Evolutionary conservation across 2,797 vertebrate genomes (phyloP), one percentile per base, ranked within the genome.

Genomic region (Schizopygopsis malacanthus): DNA sequence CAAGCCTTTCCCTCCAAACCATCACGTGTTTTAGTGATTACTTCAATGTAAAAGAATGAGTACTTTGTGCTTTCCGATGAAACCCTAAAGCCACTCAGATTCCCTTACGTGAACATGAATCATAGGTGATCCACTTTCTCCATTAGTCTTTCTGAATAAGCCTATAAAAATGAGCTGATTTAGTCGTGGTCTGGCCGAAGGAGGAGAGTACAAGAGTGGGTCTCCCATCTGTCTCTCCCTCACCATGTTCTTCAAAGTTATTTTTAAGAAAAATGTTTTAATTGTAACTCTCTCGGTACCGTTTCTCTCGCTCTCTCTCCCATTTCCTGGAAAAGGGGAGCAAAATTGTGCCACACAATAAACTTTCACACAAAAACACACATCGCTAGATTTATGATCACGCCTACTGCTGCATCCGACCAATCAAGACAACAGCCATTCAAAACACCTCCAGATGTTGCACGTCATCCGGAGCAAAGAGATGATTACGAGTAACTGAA

Each of bases 401-500:
- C 78, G 71, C 75, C 63, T 61, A 76, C 65, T 25, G 50, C 50
- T 70, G 65, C 33, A 39, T 77, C 84, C 33, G 72, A 84, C 88
- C 84, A 89, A 87, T 86, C 72, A 54, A 59, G 82, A 56, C 28
- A 54, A 45, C 22, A 79, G 79, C 84, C 72, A 33, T 79, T 84
- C 81, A 83, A 77, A 89, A 79, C 88, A 87, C 81, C 39, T 54
- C 79, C 83, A 85, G 83, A 87, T 87, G 83, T 82, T 78, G 76
- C n/a, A 65, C 72, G 43, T 77, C 47, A 87, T 75, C 47, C 41
- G 16, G 45, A 69, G 39, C 47, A 59, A 73, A 65, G 54, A 61
- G 78, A 79, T 81, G 56, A 79, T 50, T 77, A 73, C 2, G 79
- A 86, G 43, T 82, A 82, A 76, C 33, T 69, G 50, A 54, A 82